A percentile compares a stretch with the other conserved stretches of the same genome.
Evolutionary conservation across 2,888 invertebrate genomes (phyloP).

Genomic region (Drosophila setosimentum): DNA sequence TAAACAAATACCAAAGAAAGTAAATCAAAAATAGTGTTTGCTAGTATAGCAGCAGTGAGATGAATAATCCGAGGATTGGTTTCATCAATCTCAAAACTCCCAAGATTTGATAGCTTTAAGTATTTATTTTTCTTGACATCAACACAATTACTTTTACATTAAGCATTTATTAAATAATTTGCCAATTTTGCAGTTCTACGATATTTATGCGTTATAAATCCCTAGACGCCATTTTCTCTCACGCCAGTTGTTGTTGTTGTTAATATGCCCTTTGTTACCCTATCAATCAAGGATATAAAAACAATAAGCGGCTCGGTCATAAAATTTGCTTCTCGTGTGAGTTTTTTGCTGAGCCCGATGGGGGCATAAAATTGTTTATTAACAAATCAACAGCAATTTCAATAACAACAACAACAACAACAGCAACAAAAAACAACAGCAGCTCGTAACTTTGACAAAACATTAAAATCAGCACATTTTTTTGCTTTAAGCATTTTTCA

Average conservation of each 20-base stretch:
- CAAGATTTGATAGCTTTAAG: background rate
- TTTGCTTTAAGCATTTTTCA: constrained; percentile 70
- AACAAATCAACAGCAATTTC: constrained; percentile 75
- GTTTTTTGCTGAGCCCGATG: constrained; percentile 63
- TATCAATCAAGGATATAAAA: constrained; percentile 61
- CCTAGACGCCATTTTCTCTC: background rate
- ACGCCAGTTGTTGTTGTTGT: background rate
- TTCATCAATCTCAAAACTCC: background rate
- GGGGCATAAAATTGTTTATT: constrained; percentile 78
- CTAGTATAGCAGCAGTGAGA: too few relatives aligned
- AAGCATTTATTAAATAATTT: constrained; percentile 27
- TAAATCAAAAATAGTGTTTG: constrained; percentile 1
- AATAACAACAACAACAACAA: constrained; percentile 34
- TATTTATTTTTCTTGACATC: background rate
- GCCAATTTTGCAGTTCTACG: constrained; percentile 23
- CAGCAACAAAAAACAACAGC: constrained; percentile 1
- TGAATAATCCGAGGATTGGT: background rate
- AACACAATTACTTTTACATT: constrained; percentile 22
- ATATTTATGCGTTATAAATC: constrained; percentile 14
- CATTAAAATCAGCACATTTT: constrained; percentile 77
- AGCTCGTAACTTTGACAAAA: constrained; percentile 70
- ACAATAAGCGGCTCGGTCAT: constrained; percentile 68
- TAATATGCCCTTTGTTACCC: constrained; percentile 47
- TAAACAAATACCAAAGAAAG: background rate
- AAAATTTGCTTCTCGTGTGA: constrained; percentile 72